A percentile compares a stretch with the other conserved stretches of the same genome.
phyloP scores from a whole-genome alignment of 2,797 vertebrate species.

The Thunnus albacares region DNA sequence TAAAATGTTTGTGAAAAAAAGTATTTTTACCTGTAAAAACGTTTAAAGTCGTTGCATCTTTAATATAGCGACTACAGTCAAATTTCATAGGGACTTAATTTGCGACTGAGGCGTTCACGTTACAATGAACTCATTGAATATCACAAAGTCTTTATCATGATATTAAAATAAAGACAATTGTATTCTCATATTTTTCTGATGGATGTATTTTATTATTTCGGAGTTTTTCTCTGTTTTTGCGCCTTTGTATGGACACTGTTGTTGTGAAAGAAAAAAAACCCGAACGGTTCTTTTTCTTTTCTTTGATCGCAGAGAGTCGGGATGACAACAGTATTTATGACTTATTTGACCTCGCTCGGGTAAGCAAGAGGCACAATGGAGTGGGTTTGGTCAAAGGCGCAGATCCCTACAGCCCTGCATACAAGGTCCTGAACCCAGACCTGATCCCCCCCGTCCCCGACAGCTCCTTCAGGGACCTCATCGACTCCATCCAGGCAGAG shows the following conservation, averaged over 20 bases:
- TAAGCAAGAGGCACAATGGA: conserved; percentile 89
- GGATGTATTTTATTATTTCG: not conserved
- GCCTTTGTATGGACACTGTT: conserved; percentile 18
- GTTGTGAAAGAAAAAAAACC: conserved; percentile 18
- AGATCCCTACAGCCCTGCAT: conserved; percentile 94
- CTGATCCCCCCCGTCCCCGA: conserved; percentile 93
- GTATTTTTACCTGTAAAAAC: not conserved
- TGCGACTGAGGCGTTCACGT: not conserved
- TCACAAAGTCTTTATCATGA: not conserved
- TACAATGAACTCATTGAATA: not conserved
- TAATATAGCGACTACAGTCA: not conserved
- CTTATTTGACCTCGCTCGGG: conserved; percentile 91
- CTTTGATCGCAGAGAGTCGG: conserved; percentile 81
- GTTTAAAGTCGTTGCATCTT: not conserved
- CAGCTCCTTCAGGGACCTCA: conserved; percentile 93
- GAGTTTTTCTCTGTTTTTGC: conserved; percentile 20
- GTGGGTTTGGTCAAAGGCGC: conserved; percentile 93
- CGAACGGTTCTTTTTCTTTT: conserved; percentile 33
- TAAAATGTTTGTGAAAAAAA: too few species aligned
- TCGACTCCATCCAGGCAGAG: conserved; percentile 93
- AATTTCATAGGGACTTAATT: not conserved
- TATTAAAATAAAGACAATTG: not conserved
- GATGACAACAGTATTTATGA: conserved; percentile 96
- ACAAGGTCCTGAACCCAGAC: conserved; percentile 93
- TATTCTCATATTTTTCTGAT: not conserved